A percentile compares a stretch with the other conserved stretches of the same genome.
phyloP scores from a whole-genome alignment of 2,113 vertebrate genomes.

The Passer domesticus region DNA sequence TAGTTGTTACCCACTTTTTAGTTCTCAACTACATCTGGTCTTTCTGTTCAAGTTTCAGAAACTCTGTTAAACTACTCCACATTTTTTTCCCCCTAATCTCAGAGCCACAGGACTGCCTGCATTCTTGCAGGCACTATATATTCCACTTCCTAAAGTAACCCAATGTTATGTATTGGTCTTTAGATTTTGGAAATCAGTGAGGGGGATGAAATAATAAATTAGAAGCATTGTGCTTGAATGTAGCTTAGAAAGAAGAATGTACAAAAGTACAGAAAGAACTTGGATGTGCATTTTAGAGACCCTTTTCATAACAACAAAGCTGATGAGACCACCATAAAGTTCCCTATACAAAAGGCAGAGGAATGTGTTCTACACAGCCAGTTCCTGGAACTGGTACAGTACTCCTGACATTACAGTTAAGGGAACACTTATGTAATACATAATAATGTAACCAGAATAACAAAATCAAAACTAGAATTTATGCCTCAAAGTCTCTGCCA shows the following conservation, averaged over 20 bases:
- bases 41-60: background rate
- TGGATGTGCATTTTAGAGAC: background rate
- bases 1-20: background rate
- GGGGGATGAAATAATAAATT: background rate
- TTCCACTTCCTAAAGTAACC: background rate
- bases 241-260: background rate
- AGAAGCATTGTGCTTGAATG: background rate
- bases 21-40: background rate
- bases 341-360: background rate
- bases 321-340: fast-evolving
- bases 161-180: background rate
- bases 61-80: background rate
- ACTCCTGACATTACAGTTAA: background rate
- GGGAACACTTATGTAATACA: background rate
- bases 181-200: background rate
- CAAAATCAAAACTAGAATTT: background rate
- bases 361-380: background rate
- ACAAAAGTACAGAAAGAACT: background rate
- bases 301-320: background rate
- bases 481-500: background rate
- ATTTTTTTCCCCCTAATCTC: background rate
- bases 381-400: background rate
- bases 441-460: background rate
- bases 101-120: background rate
- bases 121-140: background rate